phyloP scores from a whole-genome alignment of 1,140 invertebrate genomes.

The Dendrolimus kikuchii region DNA sequence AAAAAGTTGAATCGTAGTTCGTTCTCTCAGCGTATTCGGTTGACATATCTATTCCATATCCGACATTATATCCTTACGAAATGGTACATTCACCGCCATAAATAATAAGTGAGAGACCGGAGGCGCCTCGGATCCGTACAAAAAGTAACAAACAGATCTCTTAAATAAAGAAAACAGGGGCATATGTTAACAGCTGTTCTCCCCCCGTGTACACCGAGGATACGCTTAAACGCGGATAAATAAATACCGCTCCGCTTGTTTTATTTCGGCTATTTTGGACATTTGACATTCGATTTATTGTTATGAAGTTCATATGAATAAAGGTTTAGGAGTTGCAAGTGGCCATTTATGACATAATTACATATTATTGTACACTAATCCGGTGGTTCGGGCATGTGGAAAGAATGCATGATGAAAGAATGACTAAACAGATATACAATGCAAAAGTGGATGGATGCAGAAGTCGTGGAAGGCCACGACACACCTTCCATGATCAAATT shows the following conservation, averaged over 20 bases:
- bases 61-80: neutral
- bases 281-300: slow-evolving; percentile 2
- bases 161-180: slow-evolving; percentile 68
- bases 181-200: slow-evolving; percentile 66
- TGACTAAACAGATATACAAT: too few relatives aligned
- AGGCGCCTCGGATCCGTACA: slow-evolving; percentile 62
- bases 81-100: slow-evolving; percentile 56
- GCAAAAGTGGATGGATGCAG: too few relatives aligned
- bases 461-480: too few relatives aligned
- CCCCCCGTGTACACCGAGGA: slow-evolving; percentile 18
- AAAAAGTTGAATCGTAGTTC: too few relatives aligned
- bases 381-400: too few relatives aligned
- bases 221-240: slow-evolving; percentile 13
- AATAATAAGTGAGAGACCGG: slow-evolving; percentile 66
- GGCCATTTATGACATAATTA: too few relatives aligned
- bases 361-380: too few relatives aligned
- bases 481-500: too few relatives aligned
- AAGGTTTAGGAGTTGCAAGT: too few relatives aligned
- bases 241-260: slow-evolving; percentile 21
- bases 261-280: slow-evolving; percentile 1
- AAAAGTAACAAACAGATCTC: slow-evolving; percentile 69
- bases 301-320: too few relatives aligned
- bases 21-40: too few relatives aligned
- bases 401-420: too few relatives aligned
- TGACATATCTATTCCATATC: neutral